These are phyloP conservation scores for Oriolus oriolus DNA, from an alignment of 2,113 vertebrate species.

Conservation along the genomic window DNA sequence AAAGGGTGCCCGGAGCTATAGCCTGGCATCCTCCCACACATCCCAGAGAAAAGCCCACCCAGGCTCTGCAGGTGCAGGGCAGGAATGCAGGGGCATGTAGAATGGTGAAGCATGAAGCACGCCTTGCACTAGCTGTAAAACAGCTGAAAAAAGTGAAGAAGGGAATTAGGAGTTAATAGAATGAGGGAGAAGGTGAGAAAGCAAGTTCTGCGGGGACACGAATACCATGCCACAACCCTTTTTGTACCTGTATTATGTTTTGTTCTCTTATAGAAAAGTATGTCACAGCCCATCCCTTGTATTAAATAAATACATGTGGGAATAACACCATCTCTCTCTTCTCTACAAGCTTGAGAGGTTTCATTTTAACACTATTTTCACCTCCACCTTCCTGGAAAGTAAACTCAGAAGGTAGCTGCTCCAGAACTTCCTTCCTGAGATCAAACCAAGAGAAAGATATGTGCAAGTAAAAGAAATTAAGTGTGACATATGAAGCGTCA, in stretches of 20 bases:
- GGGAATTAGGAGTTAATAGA: not conserved
- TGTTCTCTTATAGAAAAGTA: not conserved
- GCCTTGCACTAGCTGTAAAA: not conserved
- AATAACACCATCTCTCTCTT: not conserved
- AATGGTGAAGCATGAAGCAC: not conserved
- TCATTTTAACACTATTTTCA: not conserved
- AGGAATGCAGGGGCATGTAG: not conserved
- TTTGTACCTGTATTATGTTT: not conserved
- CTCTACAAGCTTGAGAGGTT: not conserved
- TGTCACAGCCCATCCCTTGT: not conserved
- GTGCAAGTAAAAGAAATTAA: not conserved
- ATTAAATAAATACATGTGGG: not conserved
- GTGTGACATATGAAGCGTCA: not conserved
- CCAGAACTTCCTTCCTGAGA: not conserved
- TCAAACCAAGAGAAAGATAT: not conserved
- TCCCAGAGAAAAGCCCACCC: not conserved
- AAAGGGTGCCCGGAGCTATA: accelerated
- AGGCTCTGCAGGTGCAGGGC: not conserved
- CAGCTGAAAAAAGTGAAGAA: not conserved
- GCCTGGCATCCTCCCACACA: not conserved
- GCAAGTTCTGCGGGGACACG: not conserved
- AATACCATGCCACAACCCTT: not conserved
- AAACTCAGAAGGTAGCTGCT: not conserved
- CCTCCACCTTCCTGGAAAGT: not conserved
- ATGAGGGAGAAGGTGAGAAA: not conserved